phyloP scores from a whole-genome alignment of 2,113 vertebrate species.

The Carassius auratus region DNA sequence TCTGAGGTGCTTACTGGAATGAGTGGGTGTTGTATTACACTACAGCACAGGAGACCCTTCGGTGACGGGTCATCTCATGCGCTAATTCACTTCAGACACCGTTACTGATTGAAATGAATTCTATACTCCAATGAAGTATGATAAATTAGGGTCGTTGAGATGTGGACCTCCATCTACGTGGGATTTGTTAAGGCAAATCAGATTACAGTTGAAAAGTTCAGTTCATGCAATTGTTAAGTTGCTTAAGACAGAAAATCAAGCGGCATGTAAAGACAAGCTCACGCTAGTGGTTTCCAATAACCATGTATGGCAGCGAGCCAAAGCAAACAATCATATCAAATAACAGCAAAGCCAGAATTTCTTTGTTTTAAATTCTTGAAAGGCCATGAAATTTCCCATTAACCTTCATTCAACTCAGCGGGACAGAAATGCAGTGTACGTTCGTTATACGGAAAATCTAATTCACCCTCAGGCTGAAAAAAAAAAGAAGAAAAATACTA shows the following conservation, averaged over 20 bases:
- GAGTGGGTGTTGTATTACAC: slow-evolving; percentile 11
- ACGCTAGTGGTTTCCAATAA: background rate
- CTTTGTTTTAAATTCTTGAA: slow-evolving; percentile 50
- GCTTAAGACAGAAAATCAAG: slow-evolving; percentile 21
- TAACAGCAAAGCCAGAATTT: slow-evolving; percentile 34
- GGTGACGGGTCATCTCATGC: slow-evolving; percentile 25
- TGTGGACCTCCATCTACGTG: slow-evolving; percentile 3
- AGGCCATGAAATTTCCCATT: slow-evolving; percentile 53
- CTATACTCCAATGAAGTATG: slow-evolving; percentile 9
- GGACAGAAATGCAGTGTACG: slow-evolving; percentile 12
- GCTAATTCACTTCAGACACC: slow-evolving; percentile 25
- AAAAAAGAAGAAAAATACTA: background rate
- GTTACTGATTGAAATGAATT: slow-evolving; percentile 22
- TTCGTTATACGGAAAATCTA: slow-evolving; percentile 38
- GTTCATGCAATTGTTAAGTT: background rate
- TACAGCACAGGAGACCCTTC: slow-evolving; percentile 20
- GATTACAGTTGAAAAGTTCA: slow-evolving; percentile 38
- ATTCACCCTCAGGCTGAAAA: slow-evolving; percentile 4
- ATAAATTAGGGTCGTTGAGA: slow-evolving; percentile 17
- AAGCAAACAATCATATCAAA: slow-evolving; percentile 50
- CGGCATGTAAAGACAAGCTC: slow-evolving; percentile 25
- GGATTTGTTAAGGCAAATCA: slow-evolving; percentile 3
- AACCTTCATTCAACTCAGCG: slow-evolving; percentile 34
- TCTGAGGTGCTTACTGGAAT: slow-evolving; percentile 18
- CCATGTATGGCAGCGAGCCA: slow-evolving; percentile 39